Base-by-base conservation (phyloP, 2,113 vertebrate genomes). In the Gallinago media region DNA sequence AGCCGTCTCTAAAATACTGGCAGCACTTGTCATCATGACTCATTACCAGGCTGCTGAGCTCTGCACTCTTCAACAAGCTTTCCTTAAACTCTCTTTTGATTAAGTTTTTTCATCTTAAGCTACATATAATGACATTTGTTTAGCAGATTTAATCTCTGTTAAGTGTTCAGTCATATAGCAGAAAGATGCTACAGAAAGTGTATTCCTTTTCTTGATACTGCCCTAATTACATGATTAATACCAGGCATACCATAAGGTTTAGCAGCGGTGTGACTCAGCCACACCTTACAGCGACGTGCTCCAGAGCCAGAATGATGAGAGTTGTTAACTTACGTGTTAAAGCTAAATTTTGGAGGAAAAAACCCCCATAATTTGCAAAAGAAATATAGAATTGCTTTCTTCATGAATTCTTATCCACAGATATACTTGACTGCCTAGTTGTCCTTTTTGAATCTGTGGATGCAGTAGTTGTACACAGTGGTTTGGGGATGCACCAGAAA, bases 241-340 rank as follows among this genome's bases (percentile, higher is more conserved):
- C 54, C n/a, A 44, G 78, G 54, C 74, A 38, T 38, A 38, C 38
- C 38, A 65, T 42, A 34, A 75, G 40, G 32, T 58, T 75, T 75
- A 47, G 73, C 27, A 21, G 71, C 6, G 4, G 18, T 0, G 3
- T 92, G 85, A 90, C 66, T 92, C 95, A 88, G 49, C n/a, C 10
- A 4, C 52, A 82, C 61, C 52, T 78, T 32, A 42, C n/a, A 55
- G 70, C 55, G 77, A 6, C 0, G 0, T 0, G 2, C 49, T 74
- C 21, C 72, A 67, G 74, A 81, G 74, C 42, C 59, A 62, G 32
- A 59, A 58, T 44, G 59, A 58, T 52, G 73, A 23, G 32, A 36
- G 36, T 42, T 88, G 38, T 40, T 47, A 72, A 62, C 8, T 85
- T 78, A 9, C 0, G 0, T 20, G 22, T 34, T 93, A 27, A 66